Percentiles rank a stretch among this genome's conserved stretches.
Conservation (phyloP, 2,113 vertebrate genomes). For the Otolemur garnettii region DNA sequence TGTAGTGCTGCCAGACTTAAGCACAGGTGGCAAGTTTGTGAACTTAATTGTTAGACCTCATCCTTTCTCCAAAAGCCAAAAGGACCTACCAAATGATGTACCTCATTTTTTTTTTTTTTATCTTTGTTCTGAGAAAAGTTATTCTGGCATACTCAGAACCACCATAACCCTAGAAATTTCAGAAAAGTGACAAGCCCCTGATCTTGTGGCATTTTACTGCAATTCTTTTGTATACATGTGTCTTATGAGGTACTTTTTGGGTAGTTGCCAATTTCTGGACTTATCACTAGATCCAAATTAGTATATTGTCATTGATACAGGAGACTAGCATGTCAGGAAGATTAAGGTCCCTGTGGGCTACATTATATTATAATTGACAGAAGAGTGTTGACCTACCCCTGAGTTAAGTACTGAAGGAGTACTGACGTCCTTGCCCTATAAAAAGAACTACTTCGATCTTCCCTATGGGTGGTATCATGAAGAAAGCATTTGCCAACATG, state of each 20-base stretch:
- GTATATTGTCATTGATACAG: neutral
- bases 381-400: neutral
- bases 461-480: neutral
- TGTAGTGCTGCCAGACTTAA: too few species aligned
- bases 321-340: neutral
- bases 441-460: neutral
- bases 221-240: neutral
- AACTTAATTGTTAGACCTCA: too few species aligned
- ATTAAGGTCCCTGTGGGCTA: neutral
- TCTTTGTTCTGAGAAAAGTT: neutral
- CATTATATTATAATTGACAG: neutral
- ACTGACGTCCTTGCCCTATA: neutral
- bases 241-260: neutral
- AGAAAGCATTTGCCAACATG: neutral
- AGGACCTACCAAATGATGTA: neutral
- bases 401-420: neutral
- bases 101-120: neutral
- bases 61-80: neutral
- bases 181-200: neutral
- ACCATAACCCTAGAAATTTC: neutral
- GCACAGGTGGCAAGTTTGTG: too few species aligned
- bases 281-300: neutral
- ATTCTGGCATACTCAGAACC: neutral
- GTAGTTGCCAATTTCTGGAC: neutral
- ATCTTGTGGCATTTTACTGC: neutral